Base-by-base conservation (phyloP, 2,888 invertebrate genomes). In the Endomychus coccineus region DNA sequence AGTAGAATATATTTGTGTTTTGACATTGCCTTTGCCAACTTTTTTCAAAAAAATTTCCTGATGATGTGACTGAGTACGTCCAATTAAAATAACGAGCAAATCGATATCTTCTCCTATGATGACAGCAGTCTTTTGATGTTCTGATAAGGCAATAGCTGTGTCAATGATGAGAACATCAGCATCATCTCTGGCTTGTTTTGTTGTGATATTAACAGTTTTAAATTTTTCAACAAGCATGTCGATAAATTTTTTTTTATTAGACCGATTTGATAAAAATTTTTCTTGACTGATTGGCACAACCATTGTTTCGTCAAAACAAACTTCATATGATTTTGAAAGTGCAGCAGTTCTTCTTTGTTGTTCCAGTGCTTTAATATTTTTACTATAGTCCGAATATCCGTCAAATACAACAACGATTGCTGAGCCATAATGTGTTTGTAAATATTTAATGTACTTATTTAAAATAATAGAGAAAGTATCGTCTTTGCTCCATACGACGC, bases 41-140 rank as follows among this genome's bases (percentile, higher is more conserved):
- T 60, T 60, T 53, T 55, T 51, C n/a, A 56, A 56, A 34, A 52
- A 58, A 54, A 55, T 48, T 53, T 53, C 46, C 42, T 49, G 42
- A 40, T 48, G 31, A 40, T 48, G 40, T 37, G 38, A 45, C 33
- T 42, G 52, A 45, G 58, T 57, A 46, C 57, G 55, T 44, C 51
- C 56, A 51, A 56, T 59, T 52, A 59, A 52, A 56, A 59, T 49
- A 37, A 60, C 53, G 28, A 59, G 49, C 43, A 60, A 52, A 57
- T 61, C 55, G 23, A 58, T 55, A 50, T 62, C 59, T 57, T 60
- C 50, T 54, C 56, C 55, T 49, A 59, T 51, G 40, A 60, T 55
- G 46, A 57, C 54, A 16, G 45, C 39, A 38, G 46, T 54, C 25
- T 23, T 46, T 33, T 44, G 16, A 42, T 42, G 42, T 45, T 51